Percentiles rank a stretch among this genome's conserved stretches.
phyloP scores from a whole-genome alignment of 2,113 vertebrate species.

The Todiramphus saurophagus region DNA sequence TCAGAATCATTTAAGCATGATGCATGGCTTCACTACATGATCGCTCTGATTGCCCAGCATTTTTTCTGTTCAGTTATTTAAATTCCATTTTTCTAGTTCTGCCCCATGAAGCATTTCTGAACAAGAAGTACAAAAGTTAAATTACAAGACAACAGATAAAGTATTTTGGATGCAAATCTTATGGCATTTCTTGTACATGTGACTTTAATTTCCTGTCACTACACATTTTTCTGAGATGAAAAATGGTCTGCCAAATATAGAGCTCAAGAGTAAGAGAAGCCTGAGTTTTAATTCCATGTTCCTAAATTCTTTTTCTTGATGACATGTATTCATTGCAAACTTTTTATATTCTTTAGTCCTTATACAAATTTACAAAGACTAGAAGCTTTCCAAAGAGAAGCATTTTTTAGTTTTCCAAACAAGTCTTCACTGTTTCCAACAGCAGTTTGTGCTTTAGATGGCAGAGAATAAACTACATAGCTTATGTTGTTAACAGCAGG shows the following conservation, averaged over 20 bases:
- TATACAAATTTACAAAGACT: background rate
- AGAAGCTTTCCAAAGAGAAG: background rate
- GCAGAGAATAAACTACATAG: background rate
- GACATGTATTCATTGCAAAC: background rate
- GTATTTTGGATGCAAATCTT: background rate
- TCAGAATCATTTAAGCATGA: background rate
- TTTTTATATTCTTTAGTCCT: background rate
- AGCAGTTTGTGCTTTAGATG: background rate
- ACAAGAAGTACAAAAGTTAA: background rate
- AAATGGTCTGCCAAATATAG: background rate
- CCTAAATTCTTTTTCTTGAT: background rate
- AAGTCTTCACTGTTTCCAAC: background rate
- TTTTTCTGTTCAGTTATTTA: background rate
- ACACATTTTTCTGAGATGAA: background rate
- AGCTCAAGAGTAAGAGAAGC: background rate
- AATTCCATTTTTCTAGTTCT: background rate
- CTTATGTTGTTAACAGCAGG: background rate
- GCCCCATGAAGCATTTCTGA: background rate
- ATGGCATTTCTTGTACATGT: background rate
- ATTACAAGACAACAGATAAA: background rate
- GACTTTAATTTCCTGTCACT: background rate
- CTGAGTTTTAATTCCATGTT: background rate
- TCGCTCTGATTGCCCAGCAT: background rate
- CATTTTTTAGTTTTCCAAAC: background rate
- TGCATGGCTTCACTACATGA: background rate